These are phyloP conservation scores for Ia io DNA, from an alignment of 2,113 vertebrate genomes.

Conservation along the genomic window DNA sequence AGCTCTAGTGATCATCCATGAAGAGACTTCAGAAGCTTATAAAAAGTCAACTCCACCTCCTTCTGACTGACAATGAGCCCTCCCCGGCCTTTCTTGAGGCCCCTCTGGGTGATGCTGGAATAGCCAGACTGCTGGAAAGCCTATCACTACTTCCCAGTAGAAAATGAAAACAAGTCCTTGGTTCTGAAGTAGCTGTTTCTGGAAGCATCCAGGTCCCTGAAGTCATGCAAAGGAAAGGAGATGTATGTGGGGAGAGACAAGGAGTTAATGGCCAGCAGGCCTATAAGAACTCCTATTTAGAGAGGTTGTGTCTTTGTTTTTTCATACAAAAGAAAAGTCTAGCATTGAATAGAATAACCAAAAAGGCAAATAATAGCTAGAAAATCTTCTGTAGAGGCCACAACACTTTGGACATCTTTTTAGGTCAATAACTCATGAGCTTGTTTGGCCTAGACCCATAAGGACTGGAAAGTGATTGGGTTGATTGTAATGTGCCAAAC, in stretches of 20 bases:
- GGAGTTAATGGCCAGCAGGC: neutral
- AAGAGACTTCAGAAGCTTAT: neutral
- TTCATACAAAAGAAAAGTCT: neutral
- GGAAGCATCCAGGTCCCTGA: neutral
- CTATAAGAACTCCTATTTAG: neutral
- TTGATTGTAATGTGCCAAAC: neutral
- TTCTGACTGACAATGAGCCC: neutral
- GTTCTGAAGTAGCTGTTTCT: constrained; percentile 36
- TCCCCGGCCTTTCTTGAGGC: neutral
- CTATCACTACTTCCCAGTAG: neutral
- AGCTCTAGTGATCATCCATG: constrained; percentile 46
- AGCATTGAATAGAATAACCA: neutral
- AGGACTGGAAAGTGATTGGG: neutral
- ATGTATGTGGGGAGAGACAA: neutral
- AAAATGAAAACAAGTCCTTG: neutral
- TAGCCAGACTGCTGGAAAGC: neutral
- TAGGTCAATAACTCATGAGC: neutral
- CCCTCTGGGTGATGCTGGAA: neutral
- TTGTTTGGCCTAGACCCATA: neutral
- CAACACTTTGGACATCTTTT: neutral
- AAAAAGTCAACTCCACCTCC: neutral
- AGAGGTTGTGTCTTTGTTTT: neutral
- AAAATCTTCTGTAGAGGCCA: neutral
- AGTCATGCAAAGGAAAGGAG: neutral
- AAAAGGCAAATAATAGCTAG: neutral